Percentiles rank a stretch among this genome's conserved stretches.
Conservation (phyloP, 2,888 invertebrate species). For the Empis stercorea region DNA sequence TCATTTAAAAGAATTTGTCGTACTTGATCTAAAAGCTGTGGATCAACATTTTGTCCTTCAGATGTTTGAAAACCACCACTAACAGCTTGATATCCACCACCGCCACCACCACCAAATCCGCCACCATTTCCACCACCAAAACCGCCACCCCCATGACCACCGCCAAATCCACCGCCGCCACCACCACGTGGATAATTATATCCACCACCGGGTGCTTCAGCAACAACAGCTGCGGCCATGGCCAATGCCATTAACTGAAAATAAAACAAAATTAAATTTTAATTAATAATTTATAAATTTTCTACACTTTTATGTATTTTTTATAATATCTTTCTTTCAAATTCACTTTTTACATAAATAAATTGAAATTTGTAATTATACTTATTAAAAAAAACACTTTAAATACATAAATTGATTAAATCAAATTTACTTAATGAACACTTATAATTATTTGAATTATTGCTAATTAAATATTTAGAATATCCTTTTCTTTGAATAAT, state of each 20-base stretch:
- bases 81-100: constrained; percentile 63
- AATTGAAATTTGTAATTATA: no score
- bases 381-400: no score
- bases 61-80: constrained; percentile 67
- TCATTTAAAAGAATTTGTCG: constrained; percentile 74
- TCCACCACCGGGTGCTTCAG: constrained; percentile 64
- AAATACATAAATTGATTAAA: no score
- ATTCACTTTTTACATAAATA: no score
- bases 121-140: constrained; percentile 39
- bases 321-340: no score
- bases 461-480: no score
- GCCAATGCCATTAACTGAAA: constrained; percentile 73
- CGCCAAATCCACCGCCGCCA: constrained; percentile 33
- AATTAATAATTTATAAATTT: constrained; percentile 3
- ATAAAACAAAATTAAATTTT: constrained; percentile 12
- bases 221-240: constrained; percentile 58
- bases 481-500: no score
- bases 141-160: constrained; percentile 35
- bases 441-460: no score
- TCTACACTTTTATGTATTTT: constrained; percentile 1
- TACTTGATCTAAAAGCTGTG: constrained; percentile 67
- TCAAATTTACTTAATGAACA: no score
- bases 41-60: constrained; percentile 72
- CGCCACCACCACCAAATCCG: constrained; percentile 40
- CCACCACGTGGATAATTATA: constrained; percentile 52